These are phyloP conservation scores for Metopolophium dirhodum DNA, from an alignment of 1,140 invertebrate species.

Conservation along the genomic window DNA sequence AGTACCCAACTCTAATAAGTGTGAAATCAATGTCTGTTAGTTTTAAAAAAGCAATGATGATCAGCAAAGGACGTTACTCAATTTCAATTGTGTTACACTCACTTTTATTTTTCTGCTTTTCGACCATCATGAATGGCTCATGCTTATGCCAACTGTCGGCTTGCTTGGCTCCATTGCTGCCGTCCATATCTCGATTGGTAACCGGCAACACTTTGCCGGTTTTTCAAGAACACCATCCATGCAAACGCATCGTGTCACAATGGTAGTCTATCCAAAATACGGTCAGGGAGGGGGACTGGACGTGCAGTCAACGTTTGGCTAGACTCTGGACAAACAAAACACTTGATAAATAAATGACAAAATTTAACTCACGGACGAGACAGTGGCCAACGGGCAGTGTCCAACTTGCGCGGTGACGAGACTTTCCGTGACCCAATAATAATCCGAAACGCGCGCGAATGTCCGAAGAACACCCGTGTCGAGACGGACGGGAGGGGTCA, in stretches of 20 bases:
- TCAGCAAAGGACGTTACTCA: not conserved
- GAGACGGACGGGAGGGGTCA: not conserved
- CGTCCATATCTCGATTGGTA: conserved; percentile 61
- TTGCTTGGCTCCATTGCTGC: conserved; percentile 60
- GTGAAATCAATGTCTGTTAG: not conserved
- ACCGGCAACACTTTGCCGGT: conserved; percentile 59
- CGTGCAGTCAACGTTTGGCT: not conserved
- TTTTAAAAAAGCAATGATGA: not conserved
- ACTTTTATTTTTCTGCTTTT: conserved; percentile 76
- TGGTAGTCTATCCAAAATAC: not conserved
- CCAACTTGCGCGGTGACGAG: no score
- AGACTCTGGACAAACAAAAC: not conserved
- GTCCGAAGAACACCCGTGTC: not conserved
- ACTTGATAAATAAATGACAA: not conserved
- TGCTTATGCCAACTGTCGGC: conserved; percentile 71
- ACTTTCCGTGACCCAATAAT: not conserved
- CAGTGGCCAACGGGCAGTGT: no score
- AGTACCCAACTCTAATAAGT: not conserved
- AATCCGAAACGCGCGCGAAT: not conserved
- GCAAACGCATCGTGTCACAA: not conserved
- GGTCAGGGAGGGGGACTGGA: not conserved
- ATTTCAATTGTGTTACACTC: conserved; percentile 62
- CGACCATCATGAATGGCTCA: conserved; percentile 75
- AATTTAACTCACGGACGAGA: not conserved
- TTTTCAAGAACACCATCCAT: conserved; percentile 61